Evolutionary conservation across 2,797 vertebrate genomes (phyloP).

Genomic region (Danio albolineatus): DNA sequence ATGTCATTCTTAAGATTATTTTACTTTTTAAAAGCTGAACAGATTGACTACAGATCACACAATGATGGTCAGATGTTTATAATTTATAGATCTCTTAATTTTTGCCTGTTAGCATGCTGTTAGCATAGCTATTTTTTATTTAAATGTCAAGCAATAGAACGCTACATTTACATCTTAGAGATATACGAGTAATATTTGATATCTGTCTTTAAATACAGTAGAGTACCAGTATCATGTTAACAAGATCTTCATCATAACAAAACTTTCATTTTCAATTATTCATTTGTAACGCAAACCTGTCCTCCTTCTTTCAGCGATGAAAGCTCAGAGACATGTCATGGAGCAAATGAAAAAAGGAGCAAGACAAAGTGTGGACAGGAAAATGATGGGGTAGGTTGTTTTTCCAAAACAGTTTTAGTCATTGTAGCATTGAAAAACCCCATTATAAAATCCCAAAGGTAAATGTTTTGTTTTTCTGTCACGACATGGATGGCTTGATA

Average conservation of each 20-base stretch:
- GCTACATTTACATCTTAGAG: neutral
- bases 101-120: neutral
- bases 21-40: too few species aligned
- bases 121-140: neutral
- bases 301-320: conserved; percentile 67
- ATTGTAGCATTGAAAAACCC: neutral
- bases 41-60: too few species aligned
- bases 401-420: neutral
- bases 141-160: neutral
- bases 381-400: conserved; percentile 71
- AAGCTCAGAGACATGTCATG: conserved; percentile 74
- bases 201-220: neutral
- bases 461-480: too few species aligned
- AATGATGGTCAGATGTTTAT: too few species aligned
- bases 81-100: too few species aligned
- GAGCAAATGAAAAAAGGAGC: conserved; percentile 75
- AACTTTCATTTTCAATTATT: neutral
- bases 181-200: neutral
- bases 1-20: too few species aligned
- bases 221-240: too few species aligned
- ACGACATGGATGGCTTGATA: too few species aligned
- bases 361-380: conserved; percentile 72
- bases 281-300: neutral
- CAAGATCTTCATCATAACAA: too few species aligned
- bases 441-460: neutral